phyloP scores from a whole-genome alignment of 2,113 vertebrate species.

The Elanoides forficatus region DNA sequence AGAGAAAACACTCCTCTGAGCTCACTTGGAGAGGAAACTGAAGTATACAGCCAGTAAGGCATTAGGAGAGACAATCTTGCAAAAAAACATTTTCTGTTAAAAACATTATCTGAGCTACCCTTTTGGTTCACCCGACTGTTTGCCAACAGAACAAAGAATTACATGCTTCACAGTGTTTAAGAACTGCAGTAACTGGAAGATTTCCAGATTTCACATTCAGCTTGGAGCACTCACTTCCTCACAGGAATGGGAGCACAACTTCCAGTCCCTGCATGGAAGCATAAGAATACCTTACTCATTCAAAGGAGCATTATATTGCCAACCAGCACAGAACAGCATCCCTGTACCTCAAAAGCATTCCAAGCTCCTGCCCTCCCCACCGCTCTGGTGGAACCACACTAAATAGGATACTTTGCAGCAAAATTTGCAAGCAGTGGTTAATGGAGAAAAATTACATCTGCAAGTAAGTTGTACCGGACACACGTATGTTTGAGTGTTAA shows the following conservation, averaged over 20 bases:
- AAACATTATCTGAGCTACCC: neutral
- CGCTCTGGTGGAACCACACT: neutral
- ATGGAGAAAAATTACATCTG: neutral
- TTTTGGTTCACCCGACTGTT: neutral
- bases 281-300: rapidly evolving
- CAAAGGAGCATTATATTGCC: neutral
- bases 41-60: neutral
- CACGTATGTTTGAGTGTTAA: neutral
- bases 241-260: neutral
- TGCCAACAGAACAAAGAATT: slow-evolving; percentile 12
- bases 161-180: neutral
- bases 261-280: neutral
- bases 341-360: neutral
- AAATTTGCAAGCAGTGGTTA: neutral
- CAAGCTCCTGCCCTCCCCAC: neutral
- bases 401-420: neutral
- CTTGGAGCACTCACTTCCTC: neutral
- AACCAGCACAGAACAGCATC: neutral
- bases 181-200: neutral
- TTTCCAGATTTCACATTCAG: neutral
- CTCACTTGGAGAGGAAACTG: neutral
- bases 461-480: neutral
- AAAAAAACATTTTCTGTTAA: neutral
- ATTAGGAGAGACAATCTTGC: neutral
- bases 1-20: neutral